Evolutionary conservation across 2,888 invertebrate species (phyloP), one percentile per base, ranked within the genome.

Genomic region (Philereme vetulata): DNA sequence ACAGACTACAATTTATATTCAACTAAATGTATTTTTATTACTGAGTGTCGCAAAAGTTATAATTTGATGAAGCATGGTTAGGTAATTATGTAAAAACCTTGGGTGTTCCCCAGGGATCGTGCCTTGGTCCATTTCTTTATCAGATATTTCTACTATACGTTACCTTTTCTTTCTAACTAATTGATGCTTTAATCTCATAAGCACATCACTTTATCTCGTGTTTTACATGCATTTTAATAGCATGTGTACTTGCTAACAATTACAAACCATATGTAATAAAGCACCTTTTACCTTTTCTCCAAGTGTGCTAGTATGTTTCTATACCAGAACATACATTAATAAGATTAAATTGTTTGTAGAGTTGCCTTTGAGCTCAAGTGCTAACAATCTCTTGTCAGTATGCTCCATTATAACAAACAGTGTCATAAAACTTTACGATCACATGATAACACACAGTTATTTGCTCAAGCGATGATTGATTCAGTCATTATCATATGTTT

Each of bases 381-480:
- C 11, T 43, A 42, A 45, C 44, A 48, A 51, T 45, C 33, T 45
- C 56, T 35, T 47, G 49, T 38, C 35, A 32, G 48, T 55, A 43
- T 38, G 21, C 21, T 47, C 10, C 7, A 35, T 35, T 44, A 32
- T 55, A 58, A 67, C 69, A 68, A 71, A 74, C 67, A 71, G 36
- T 49, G 42, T 40, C 65, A 69, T 78, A 69, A 77, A 75, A 66
- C 68, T 66, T 72, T 69, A 74, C 69, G 59, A 75, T 62, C 66
- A 48, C 35, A 33, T 53, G 72, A 75, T 76, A 76, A 65, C 48
- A 45, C 50, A 55, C 63, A 66, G 67, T 67, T 72, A 72, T 69
- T 54, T 60, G 34, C 59, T 40, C 21, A 43, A 36, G 50, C 47
- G 50, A 54, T 45, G 45, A 65, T 59, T 62, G 56, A 61, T 54